A percentile compares a stretch with the other conserved stretches of the same genome.
These are phyloP conservation scores for Vanacampus margaritifer DNA, from an alignment of 2,113 vertebrate species.

Conservation along the genomic window DNA sequence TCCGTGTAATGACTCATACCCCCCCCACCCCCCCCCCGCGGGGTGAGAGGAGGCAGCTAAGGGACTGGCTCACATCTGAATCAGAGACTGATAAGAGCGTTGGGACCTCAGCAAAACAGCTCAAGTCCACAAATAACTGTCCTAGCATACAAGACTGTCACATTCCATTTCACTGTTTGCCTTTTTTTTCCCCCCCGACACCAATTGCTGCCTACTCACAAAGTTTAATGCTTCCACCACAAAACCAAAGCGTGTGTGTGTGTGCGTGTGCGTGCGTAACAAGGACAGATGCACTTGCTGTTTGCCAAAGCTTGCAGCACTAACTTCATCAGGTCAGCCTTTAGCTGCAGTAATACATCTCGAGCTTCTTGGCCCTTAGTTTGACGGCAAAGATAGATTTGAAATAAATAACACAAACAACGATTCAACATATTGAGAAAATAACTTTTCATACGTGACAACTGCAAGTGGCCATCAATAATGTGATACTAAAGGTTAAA, in stretches of 20 bases:
- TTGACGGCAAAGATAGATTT: neutral
- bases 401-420: neutral
- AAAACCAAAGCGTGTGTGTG: constrained; percentile 31
- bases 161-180: constrained; percentile 42
- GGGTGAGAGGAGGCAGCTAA: constrained; percentile 21
- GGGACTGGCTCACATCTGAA: constrained; percentile 49
- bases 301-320: constrained; percentile 48
- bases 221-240: constrained; percentile 47
- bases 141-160: constrained; percentile 14
- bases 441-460: neutral
- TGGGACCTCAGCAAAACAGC: constrained; percentile 32
- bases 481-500: neutral
- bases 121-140: constrained; percentile 5
- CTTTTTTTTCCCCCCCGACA: constrained; percentile 21
- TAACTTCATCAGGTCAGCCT: constrained; percentile 43
- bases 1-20: constrained; percentile 54
- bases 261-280: constrained; percentile 25
- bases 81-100: constrained; percentile 23
- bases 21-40: no score
- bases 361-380: neutral
- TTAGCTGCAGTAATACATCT: constrained; percentile 13
- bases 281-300: constrained; percentile 51
- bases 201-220: constrained; percentile 57
- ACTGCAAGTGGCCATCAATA: neutral
- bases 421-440: neutral